phyloP scores from a whole-genome alignment of 1,140 invertebrate genomes.

The Cydia pomonella region DNA sequence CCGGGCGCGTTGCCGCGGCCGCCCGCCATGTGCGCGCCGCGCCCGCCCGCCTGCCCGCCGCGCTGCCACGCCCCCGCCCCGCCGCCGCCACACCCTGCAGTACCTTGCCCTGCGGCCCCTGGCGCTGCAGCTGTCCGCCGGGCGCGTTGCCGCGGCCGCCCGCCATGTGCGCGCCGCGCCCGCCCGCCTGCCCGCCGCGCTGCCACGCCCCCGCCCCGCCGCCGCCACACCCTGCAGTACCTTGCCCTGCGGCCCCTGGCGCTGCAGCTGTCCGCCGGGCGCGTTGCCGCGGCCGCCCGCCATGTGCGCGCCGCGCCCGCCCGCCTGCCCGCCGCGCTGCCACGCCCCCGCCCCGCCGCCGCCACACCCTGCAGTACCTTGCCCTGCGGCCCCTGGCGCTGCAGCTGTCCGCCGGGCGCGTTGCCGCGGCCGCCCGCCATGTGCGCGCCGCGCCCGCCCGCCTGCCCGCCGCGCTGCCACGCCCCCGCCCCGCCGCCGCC shows the following conservation, averaged over 20 bases:
- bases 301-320: constrained; percentile 46
- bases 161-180: constrained; percentile 44
- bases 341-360: constrained; percentile 43
- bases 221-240: no score
- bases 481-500: constrained; percentile 38
- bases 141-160: constrained; percentile 34
- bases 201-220: constrained; percentile 50
- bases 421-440: constrained; percentile 33
- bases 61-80: constrained; percentile 53
- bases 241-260: constrained; percentile 14
- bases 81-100: constrained; percentile 21
- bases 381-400: constrained; percentile 1
- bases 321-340: constrained; percentile 48
- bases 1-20: constrained; percentile 33
- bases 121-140: constrained; percentile 6
- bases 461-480: constrained; percentile 52
- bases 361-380: no score
- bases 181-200: constrained; percentile 45
- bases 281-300: constrained; percentile 33
- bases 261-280: constrained; percentile 19
- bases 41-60: constrained; percentile 45
- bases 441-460: constrained; percentile 46
- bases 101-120: constrained; percentile 17
- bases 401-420: constrained; percentile 24
- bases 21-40: constrained; percentile 41